Percentiles rank a stretch among this genome's conserved stretches.
Conservation (phyloP, 2,797 vertebrate species). For the Vultur gryphus region DNA sequence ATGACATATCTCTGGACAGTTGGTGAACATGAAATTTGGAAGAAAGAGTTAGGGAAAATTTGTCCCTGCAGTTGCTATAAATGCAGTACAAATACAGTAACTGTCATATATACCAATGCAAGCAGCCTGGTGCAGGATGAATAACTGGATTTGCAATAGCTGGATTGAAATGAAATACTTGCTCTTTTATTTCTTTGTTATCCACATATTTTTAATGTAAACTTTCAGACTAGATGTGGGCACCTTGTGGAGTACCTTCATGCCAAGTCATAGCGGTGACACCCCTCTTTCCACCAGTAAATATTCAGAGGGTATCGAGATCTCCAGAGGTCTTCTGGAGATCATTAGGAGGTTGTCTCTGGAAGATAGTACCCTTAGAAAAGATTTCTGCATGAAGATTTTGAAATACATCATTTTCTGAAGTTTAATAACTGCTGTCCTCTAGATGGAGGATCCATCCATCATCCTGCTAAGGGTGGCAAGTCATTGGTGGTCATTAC, state of each 20-base stretch:
- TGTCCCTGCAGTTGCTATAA: conserved; percentile 39
- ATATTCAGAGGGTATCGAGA: not conserved
- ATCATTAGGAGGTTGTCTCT: not conserved
- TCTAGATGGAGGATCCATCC: conserved; percentile 22
- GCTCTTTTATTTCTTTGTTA: not conserved
- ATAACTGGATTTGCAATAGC: not conserved
- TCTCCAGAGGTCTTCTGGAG: not conserved
- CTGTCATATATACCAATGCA: conserved; percentile 23
- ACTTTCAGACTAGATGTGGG: not conserved
- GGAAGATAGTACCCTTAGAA: not conserved
- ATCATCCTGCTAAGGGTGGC: conserved; percentile 30
- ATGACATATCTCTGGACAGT: not conserved
- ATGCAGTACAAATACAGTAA: conserved; percentile 32
- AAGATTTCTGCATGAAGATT: not conserved
- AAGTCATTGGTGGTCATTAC: not conserved
- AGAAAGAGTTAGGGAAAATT: not conserved
- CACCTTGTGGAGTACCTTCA: not conserved
- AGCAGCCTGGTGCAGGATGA: conserved; percentile 50
- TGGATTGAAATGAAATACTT: not conserved
- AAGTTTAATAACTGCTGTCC: conserved; percentile 7
- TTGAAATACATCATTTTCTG: not conserved
- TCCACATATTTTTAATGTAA: not conserved
- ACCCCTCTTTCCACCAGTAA: not conserved
- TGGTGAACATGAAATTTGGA: conserved; percentile 18
- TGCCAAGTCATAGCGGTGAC: not conserved